phyloP scores from a whole-genome alignment of 2,888 invertebrate genomes.

The Steromphala cineraria region DNA sequence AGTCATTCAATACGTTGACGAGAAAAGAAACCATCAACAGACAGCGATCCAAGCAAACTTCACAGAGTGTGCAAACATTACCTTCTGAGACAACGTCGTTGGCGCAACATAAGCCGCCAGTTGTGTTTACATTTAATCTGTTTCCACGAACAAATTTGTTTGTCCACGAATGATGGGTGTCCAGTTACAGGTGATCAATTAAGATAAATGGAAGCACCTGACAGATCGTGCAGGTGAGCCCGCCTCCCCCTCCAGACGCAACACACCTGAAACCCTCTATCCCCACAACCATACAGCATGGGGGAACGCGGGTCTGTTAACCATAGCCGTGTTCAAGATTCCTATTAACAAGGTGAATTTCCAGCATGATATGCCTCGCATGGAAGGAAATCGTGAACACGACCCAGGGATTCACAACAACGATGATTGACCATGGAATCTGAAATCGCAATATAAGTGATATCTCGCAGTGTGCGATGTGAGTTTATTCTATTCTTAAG shows the following conservation, averaged over 20 bases:
- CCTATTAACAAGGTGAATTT: too few species aligned
- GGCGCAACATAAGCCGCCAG: not conserved
- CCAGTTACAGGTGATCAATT: conserved; percentile 12
- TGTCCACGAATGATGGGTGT: not conserved
- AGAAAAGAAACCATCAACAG: too few species aligned
- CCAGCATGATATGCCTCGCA: too few species aligned
- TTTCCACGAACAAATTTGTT: not conserved
- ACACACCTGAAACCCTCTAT: not conserved
- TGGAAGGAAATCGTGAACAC: too few species aligned
- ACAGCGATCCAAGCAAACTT: too few species aligned
- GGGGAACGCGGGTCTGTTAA: not conserved
- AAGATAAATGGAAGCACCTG: not conserved
- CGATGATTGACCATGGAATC: too few species aligned
- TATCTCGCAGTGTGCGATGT: too few species aligned
- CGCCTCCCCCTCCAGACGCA: not conserved
- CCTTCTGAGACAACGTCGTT: not conserved
- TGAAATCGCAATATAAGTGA: too few species aligned
- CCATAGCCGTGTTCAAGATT: not conserved
- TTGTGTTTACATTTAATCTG: not conserved
- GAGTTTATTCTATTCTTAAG: too few species aligned
- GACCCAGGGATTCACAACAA: too few species aligned
- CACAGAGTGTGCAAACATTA: not conserved
- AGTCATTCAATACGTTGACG: too few species aligned
- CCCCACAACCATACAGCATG: not conserved
- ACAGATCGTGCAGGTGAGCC: conserved; percentile 2